Conservation (phyloP, 2,797 vertebrate species). For the Chiloscyllium punctatum region DNA sequence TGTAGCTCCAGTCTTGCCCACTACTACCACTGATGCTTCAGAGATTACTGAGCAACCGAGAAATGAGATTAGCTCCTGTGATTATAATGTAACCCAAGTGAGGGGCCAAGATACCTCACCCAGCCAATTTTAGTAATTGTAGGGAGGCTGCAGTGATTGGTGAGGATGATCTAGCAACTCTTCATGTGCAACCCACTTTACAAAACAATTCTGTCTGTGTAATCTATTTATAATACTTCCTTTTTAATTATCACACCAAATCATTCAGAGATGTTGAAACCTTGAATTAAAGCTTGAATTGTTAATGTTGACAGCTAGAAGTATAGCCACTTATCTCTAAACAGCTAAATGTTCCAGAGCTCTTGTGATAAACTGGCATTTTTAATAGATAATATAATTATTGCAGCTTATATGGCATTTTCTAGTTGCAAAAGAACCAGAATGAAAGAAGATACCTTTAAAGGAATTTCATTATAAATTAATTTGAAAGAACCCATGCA, state of each 20-base stretch:
- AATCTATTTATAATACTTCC: not conserved
- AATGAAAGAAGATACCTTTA: not conserved
- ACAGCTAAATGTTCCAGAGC: not conserved
- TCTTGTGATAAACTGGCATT: not conserved
- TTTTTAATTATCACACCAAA: not conserved
- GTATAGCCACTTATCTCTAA: conserved; percentile 29
- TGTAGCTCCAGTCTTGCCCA: not conserved
- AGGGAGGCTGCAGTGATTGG: not conserved
- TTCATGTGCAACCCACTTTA: not conserved
- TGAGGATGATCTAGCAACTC: not conserved
- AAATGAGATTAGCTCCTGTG: too few relatives aligned
- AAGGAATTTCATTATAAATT: not conserved
- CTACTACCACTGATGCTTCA: not conserved
- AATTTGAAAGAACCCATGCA: not conserved
- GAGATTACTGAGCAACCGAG: too few relatives aligned
- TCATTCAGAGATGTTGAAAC: not conserved
- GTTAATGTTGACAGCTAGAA: conserved; percentile 2
- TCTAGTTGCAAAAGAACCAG: not conserved
- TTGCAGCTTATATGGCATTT: not conserved
- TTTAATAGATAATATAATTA: conserved; percentile 19
- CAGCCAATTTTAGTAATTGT: not conserved
- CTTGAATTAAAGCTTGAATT: not conserved
- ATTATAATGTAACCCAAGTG: not conserved
- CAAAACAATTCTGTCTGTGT: not conserved
- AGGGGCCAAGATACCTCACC: too few relatives aligned